Conservation (phyloP, 2,797 vertebrate genomes). For the Coreius guichenoti region DNA sequence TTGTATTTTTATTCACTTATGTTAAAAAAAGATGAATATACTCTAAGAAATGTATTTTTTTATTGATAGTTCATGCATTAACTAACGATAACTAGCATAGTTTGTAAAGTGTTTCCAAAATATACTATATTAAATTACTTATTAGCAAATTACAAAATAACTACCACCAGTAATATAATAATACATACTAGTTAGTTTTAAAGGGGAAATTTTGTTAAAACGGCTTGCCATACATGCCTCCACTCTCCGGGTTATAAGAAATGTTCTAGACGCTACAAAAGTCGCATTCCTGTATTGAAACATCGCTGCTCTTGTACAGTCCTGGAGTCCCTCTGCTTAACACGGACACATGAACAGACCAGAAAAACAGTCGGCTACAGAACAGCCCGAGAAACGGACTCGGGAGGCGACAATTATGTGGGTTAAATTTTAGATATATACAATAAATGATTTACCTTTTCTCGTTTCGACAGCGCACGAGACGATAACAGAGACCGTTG, state of each 20-base stretch:
- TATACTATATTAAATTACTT: background rate
- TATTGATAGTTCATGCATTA: background rate
- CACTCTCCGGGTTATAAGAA: background rate
- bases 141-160: background rate
- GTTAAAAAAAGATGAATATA: background rate
- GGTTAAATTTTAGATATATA: background rate
- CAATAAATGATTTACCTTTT: conserved; percentile 11
- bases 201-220: background rate
- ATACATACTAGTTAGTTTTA: background rate
- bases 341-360: conserved; percentile 6
- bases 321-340: conserved; percentile 23
- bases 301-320: background rate
- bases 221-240: conserved; percentile 1
- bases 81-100: background rate
- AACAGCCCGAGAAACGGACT: background rate
- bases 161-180: background rate
- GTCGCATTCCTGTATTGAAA: conserved; percentile 38
- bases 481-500: conserved; percentile 7
- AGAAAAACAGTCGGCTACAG: background rate
- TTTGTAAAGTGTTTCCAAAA: background rate
- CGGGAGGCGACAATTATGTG: background rate
- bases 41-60: background rate
- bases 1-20: background rate
- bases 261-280: conserved; percentile 28
- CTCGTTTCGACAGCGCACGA: conserved; percentile 17